phyloP scores from a whole-genome alignment of 2,888 invertebrate genomes.

The Drosophila koepferae region DNA sequence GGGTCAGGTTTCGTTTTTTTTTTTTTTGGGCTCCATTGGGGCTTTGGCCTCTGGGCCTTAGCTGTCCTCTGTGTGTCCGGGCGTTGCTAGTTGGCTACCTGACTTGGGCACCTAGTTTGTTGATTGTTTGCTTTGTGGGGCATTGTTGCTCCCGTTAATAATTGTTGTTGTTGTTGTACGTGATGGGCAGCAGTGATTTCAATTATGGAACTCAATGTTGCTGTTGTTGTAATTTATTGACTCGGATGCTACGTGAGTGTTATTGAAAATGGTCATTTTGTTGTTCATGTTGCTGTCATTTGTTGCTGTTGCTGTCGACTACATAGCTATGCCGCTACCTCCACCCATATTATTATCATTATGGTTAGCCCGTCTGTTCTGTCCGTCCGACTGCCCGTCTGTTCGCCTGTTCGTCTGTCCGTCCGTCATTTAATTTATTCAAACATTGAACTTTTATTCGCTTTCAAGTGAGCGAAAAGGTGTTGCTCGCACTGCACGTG shows the following conservation, averaged over 20 bases:
- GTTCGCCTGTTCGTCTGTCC: not conserved
- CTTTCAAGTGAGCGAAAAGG: slow-evolving; percentile 54
- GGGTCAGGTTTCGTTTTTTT: not conserved
- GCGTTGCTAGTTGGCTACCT: slow-evolving; percentile 25
- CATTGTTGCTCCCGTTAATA: slow-evolving; percentile 62
- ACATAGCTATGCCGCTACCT: slow-evolving; percentile 35
- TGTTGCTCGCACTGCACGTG: slow-evolving; percentile 19
- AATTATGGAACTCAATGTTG: slow-evolving; percentile 45
- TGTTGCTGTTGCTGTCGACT: slow-evolving; percentile 29
- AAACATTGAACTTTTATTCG: slow-evolving; percentile 75
- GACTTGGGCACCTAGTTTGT: slow-evolving; percentile 34
- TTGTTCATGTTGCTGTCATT: slow-evolving; percentile 45
- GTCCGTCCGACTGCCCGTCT: slow-evolving; percentile 5
- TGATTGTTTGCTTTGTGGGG: slow-evolving; percentile 16
- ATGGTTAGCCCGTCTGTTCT: slow-evolving; percentile 18
- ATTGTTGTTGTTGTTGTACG: slow-evolving; percentile 44
- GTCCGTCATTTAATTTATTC: slow-evolving; percentile 65
- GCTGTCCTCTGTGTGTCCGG: slow-evolving; percentile 28
- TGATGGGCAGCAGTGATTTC: slow-evolving; percentile 46
- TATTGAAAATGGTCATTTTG: slow-evolving; percentile 77
- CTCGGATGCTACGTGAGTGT: slow-evolving; percentile 77
- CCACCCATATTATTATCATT: slow-evolving; percentile 52
- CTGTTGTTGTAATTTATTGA: slow-evolving; percentile 68
- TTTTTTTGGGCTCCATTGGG: not conserved
- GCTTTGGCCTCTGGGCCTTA: slow-evolving; percentile 25